Evolutionary conservation across 2,888 invertebrate genomes (phyloP).

Genomic region (Protonemura montana): DNA sequence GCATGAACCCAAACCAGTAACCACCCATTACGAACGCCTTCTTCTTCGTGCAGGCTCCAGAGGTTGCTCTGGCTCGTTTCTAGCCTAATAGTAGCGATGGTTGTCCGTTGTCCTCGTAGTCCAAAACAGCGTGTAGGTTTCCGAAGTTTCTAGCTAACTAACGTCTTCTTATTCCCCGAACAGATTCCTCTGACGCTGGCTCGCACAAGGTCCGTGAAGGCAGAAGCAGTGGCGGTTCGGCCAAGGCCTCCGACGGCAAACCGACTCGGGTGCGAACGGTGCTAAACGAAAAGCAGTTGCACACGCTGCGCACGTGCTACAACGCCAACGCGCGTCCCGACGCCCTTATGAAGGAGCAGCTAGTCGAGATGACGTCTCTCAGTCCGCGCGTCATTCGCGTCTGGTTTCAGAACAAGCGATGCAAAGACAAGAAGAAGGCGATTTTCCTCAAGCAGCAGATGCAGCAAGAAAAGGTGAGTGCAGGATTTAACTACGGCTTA

Average conservation of each 20-base stretch:
- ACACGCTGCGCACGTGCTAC: constrained; percentile 97
- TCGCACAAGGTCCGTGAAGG: constrained; percentile 79
- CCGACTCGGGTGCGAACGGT: constrained; percentile 99
- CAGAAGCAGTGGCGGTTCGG: constrained; percentile 56
- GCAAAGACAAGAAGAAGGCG: constrained; percentile 97
- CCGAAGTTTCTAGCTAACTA: too few species aligned
- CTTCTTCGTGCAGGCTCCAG: too few species aligned
- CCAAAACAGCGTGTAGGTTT: too few species aligned
- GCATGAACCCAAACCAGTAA: too few species aligned
- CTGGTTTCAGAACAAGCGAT: constrained; percentile 99
- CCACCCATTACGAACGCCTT: too few species aligned
- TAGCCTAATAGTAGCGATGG: too few species aligned
- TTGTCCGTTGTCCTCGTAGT: too few species aligned
- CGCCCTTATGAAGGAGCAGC: constrained; percentile 98
- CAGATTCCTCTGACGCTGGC: constrained; percentile 93
- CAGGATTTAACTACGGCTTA: too few species aligned
- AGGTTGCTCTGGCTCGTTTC: too few species aligned
- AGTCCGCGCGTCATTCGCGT: constrained; percentile 98
- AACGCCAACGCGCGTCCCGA: constrained; percentile 97
- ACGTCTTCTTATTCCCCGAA: too few species aligned
- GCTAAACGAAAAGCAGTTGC: constrained; percentile 97
- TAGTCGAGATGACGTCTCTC: constrained; percentile 98
- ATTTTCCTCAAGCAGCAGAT: constrained; percentile 97
- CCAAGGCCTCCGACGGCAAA: constrained; percentile 77
- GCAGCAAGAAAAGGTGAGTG: constrained; percentile 93